These are phyloP conservation scores for Orestias chungarensis DNA, from an alignment of 2,797 vertebrate species.

Conservation along the genomic window DNA sequence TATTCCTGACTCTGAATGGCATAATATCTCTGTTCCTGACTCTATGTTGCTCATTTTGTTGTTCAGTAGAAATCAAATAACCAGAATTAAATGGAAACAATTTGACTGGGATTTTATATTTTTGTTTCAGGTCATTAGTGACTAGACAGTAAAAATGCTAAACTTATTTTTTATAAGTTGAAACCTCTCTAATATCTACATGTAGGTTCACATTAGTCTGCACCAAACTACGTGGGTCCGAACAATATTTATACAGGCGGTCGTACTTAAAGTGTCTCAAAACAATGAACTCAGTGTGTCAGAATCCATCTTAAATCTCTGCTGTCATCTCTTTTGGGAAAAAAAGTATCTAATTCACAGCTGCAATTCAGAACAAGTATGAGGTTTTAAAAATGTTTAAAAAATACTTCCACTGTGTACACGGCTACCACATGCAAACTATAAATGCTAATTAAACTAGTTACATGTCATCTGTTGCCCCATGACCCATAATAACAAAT, in stretches of 20 bases:
- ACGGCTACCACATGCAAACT: slow-evolving; percentile 1
- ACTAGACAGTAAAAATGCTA: slow-evolving; percentile 11
- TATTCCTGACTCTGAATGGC: neutral
- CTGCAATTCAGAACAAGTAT: slow-evolving; percentile 11
- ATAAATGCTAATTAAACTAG: slow-evolving; percentile 2
- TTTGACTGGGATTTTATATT: slow-evolving; percentile 28
- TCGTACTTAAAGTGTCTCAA: slow-evolving; percentile 17
- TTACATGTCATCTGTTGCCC: slow-evolving; percentile 9
- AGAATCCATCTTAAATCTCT: slow-evolving; percentile 24
- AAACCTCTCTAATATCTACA: neutral
- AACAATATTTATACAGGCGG: slow-evolving; percentile 1
- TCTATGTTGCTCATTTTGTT: neutral
- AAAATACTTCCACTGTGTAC: slow-evolving; percentile 10
- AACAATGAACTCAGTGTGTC: slow-evolving; percentile 36
- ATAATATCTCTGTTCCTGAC: neutral
- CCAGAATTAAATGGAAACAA: slow-evolving; percentile 30
- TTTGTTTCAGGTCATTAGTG: slow-evolving; percentile 27
- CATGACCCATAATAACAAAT: too few species aligned
- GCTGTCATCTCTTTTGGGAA: slow-evolving; percentile 37
- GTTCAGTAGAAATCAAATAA: slow-evolving; percentile 1
- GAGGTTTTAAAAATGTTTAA: neutral
- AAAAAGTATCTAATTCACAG: slow-evolving; percentile 33
- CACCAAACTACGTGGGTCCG: neutral
- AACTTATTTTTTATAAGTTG: neutral
- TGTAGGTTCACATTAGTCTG: neutral